phyloP scores from a whole-genome alignment of 2,113 vertebrate genomes.

The Malurus cyaneus region DNA sequence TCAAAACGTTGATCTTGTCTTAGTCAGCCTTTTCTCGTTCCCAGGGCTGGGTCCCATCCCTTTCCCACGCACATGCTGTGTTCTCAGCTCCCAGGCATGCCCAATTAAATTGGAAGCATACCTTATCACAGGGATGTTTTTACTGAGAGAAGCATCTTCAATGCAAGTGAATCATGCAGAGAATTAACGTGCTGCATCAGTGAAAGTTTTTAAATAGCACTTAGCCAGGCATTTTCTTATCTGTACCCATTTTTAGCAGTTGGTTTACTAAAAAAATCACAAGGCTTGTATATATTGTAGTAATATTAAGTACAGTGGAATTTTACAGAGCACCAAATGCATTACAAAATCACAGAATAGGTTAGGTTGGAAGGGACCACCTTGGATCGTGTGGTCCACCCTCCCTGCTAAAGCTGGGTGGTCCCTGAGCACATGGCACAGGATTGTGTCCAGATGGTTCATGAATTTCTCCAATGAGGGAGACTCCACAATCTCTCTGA shows the following conservation, averaged over 20 bases:
- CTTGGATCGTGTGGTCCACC: neutral
- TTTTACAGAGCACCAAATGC: neutral
- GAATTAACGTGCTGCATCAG: neutral
- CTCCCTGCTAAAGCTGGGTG: neutral
- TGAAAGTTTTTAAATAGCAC: neutral
- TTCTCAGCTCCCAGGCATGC: neutral
- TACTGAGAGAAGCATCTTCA: neutral
- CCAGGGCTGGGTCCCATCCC: neutral
- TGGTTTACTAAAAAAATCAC: neutral
- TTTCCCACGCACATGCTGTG: neutral
- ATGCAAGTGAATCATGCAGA: neutral
- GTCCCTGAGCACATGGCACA: neutral
- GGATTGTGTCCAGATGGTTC: neutral
- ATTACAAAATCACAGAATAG: neutral
- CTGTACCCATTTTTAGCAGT: neutral
- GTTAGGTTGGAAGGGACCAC: neutral
- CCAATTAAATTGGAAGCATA: neutral
- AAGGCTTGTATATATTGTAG: neutral
- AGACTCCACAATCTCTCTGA: neutral
- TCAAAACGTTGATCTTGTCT: neutral
- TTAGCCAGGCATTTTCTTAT: constrained; percentile 2
- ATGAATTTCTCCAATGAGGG: neutral
- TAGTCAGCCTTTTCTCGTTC: neutral
- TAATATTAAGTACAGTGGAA: neutral
- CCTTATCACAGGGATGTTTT: neutral